These are phyloP conservation scores for Listrodromus nycthemerus DNA, from an alignment of 2,888 invertebrate genomes.

Conservation along the genomic window DNA sequence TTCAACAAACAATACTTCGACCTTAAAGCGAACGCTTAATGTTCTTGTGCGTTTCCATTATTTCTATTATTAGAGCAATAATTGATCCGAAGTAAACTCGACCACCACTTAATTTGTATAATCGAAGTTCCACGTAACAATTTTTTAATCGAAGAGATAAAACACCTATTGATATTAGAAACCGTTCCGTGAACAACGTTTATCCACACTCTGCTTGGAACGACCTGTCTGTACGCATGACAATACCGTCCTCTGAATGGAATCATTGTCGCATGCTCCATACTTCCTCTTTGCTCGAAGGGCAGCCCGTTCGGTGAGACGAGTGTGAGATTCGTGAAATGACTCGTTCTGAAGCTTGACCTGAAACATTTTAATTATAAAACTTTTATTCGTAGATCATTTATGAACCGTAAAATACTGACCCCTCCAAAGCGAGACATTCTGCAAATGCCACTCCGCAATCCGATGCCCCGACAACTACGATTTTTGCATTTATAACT, in stretches of 20 bases:
- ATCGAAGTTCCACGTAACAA: no score
- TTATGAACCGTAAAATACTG: constrained; percentile 60
- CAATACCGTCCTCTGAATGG: constrained; percentile 86
- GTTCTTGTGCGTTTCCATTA: no score
- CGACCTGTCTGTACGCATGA: constrained; percentile 86
- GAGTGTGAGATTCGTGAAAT: constrained; percentile 90
- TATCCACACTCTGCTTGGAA: constrained; percentile 88
- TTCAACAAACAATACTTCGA: no score
- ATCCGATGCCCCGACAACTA: constrained; percentile 89
- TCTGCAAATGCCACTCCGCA: constrained; percentile 88
- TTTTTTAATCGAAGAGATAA: constrained; percentile 60
- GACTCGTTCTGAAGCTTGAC: constrained; percentile 85
- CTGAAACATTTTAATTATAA: constrained; percentile 74
- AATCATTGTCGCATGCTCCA: constrained; percentile 84
- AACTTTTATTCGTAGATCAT: neutral
- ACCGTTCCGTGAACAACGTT: constrained; percentile 88
- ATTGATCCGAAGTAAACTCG: no score
- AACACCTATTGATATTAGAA: constrained; percentile 87
- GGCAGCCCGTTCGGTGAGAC: constrained; percentile 89
- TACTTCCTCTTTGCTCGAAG: constrained; percentile 84
- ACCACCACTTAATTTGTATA: no score
- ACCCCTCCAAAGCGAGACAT: constrained; percentile 86
- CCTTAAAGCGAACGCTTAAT: no score
- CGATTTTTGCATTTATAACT: constrained; percentile 87
- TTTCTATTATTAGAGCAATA: no score